Base-by-base conservation (phyloP, 2,888 invertebrate species). In the Griposia aprilina region DNA sequence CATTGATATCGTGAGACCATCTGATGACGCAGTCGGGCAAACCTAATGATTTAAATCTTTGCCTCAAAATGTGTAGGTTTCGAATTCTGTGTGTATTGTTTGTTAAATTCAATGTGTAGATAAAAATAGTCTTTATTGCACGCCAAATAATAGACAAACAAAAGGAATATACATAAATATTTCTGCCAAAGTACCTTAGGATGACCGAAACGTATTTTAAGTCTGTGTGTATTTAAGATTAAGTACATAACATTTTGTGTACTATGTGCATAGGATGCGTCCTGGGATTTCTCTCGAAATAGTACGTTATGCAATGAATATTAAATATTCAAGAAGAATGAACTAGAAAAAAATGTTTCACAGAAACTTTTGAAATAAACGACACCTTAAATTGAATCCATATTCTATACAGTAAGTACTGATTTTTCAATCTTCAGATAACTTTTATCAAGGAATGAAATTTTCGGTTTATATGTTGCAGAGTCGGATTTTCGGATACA, bases 61-160 rank as follows among this genome's bases (percentile, higher is more conserved):
- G 20, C 57, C 48, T 57, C 48, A 41, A 65, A 77, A 57, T 48
- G 11, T 63, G 2, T 48, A 76, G n/a, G 5, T 50, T 15, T 23
- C 65, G 23, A 50, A 57, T 36, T 78, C 1, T 78, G 26, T 65
- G 48, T 65, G 36, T 50, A 60, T 48, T 73, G 36, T 76, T 26
- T 52, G 60, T 62, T 26, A 13, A 41, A 75, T 11, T 75, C 59
- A 50, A 59, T 74, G 74, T 74, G 48, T 74, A 75, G 74, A 75
- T 74, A 15, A 55, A 73, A 55, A 55, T 74, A 41, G 7, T 45
- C 7, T 48, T 20, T 75, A 74, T 23, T 20, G 48, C 57, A 48
- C 48, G 30, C 6, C 23, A 74, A 74, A 48, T 55, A 17, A 26
- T 26, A 20, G 8, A 11, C 5, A n/a, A n/a, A 15, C 7, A 67